These are phyloP conservation scores for Myotis pilosus DNA, from an alignment of 2,797 vertebrate genomes.

Conservation along the genomic window DNA sequence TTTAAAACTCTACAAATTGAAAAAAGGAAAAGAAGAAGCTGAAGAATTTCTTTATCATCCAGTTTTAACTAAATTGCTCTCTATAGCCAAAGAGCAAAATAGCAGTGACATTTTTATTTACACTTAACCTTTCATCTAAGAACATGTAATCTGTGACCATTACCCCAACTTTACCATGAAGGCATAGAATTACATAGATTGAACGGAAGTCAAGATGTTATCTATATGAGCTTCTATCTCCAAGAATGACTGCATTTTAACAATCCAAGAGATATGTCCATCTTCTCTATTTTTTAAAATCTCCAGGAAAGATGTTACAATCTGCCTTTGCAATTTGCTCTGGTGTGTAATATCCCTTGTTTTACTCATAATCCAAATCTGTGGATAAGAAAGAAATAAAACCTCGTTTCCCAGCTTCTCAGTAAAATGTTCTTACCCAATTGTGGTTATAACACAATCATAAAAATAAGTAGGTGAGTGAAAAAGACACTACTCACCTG, in stretches of 20 bases:
- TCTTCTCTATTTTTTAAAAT: slow-evolving; percentile 50
- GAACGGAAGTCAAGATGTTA: slow-evolving; percentile 26
- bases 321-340: slow-evolving; percentile 15
- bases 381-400: slow-evolving; percentile 39
- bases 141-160: slow-evolving; percentile 27
- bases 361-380: slow-evolving; percentile 46
- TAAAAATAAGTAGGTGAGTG: neutral
- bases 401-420: neutral
- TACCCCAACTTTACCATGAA: slow-evolving; percentile 32
- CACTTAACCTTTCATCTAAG: slow-evolving; percentile 48
- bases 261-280: neutral
- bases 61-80: slow-evolving; percentile 52
- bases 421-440: neutral
- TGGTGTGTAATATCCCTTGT: neutral
- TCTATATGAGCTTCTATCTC: slow-evolving; percentile 12
- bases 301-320: slow-evolving; percentile 25
- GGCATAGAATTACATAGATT: slow-evolving; percentile 37
- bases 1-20: slow-evolving; percentile 29
- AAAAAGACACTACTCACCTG: neutral
- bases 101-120: slow-evolving; percentile 49
- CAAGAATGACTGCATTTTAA: slow-evolving; percentile 39
- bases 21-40: neutral
- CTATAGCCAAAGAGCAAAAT: slow-evolving; percentile 22
- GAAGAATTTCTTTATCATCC: neutral
- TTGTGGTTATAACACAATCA: slow-evolving; percentile 5